Evolutionary conservation across 1,140 invertebrate species (phyloP), one percentile per base, ranked within the genome.

Genomic region (Aphelenchoides avenae): DNA sequence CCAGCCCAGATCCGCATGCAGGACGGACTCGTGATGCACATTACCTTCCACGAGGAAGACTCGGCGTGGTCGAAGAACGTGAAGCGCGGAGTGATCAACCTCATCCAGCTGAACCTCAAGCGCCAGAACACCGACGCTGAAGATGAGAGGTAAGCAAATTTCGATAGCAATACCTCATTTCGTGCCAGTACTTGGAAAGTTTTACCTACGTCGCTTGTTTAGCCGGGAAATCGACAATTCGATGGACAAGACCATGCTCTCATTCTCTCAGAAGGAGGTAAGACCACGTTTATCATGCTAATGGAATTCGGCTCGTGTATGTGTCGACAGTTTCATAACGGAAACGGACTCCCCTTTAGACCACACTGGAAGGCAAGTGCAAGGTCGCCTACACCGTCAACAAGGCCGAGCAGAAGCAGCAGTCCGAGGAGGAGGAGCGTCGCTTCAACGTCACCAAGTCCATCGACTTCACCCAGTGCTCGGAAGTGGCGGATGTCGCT

Each of bases 21-120:
- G 15, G 52, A 67, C 47, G 62, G 62, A 39, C 39, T 64, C 13
- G 42, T 64, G 24, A 40, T 41, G 26, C 51, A 48, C 22, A 42
- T 64, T n/a, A 29, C 65, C 9, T 64, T 64, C 34, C 20, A 47
- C 7, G 26, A 53, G 9, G 40, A 42, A 27, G 77, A 78, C n/a
- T 44, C 60, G 5, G 26, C 60, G 5, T 78, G 76, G 76, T 77
- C 73, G 5, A 60, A 73, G 24, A 77, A 78, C 61, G 54, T 78
- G 39, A 78, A 78, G 48, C 52, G 61, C 44, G 77, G 71, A 42
- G 44, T 74, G 22, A 33, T 78, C 20, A 70, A 71, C 49, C 31
- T 78, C 33, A 22, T 78, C 22, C 75, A 78, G 53, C 43, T 78
- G 22, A 75, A 77, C 48, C 31, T 75, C n/a, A n/a, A n/a, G n/a